Conservation (phyloP, 2,113 vertebrate species). For the Boleophthalmus pectinirostris region DNA sequence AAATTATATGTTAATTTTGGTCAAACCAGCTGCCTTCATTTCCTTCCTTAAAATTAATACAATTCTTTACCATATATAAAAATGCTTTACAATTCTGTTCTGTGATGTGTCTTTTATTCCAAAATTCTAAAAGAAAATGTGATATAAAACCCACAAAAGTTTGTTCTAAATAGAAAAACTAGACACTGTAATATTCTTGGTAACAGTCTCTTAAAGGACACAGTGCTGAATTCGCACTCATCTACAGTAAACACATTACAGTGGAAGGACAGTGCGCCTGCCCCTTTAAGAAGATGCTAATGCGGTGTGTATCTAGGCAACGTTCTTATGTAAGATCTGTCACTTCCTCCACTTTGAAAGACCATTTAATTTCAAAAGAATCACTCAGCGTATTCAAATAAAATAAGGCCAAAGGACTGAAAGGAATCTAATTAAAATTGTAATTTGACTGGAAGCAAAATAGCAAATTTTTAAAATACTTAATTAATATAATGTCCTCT, state of each 20-base stretch:
- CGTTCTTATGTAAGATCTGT: constrained; percentile 39
- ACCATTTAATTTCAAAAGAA: neutral
- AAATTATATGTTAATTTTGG: too few species aligned
- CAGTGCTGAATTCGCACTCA: constrained; percentile 33
- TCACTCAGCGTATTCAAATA: neutral
- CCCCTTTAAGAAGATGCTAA: constrained; percentile 49
- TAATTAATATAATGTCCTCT: neutral
- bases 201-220: constrained; percentile 75
- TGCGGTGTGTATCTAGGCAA: constrained; percentile 44
- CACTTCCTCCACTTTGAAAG: constrained; percentile 9
- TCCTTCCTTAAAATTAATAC: too few species aligned
- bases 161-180: too few species aligned
- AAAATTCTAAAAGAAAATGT: too few species aligned
- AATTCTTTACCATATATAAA: too few species aligned
- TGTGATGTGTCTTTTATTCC: neutral
- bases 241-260: constrained; percentile 25
- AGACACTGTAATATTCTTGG: neutral
- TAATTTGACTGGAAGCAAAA: neutral
- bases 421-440: neutral
- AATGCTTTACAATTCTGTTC: neutral
- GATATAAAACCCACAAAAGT: neutral
- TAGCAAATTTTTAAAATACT: neutral
- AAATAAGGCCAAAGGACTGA: neutral
- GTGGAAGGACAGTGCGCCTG: constrained; percentile 42
- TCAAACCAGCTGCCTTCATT: too few species aligned